Conservation (phyloP, 2,888 invertebrate species). For the Pachycephus smyrnensis region DNA sequence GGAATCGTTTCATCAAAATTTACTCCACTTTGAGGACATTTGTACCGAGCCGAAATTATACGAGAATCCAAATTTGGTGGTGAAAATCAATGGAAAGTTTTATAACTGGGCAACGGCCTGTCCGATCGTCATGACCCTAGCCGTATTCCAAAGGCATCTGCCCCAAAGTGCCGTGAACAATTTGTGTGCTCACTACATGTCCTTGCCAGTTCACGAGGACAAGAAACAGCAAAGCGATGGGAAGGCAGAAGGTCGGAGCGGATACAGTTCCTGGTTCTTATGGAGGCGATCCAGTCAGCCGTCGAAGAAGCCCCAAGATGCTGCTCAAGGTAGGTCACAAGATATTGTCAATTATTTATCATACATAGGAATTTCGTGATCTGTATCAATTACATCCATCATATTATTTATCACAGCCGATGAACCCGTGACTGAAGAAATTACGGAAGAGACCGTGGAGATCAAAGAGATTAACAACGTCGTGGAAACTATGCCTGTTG, state of each 20-base stretch:
- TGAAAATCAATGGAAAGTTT: slow-evolving; percentile 88
- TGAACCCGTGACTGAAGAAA: slow-evolving; percentile 32
- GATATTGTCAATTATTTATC: not conserved
- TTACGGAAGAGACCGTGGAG: slow-evolving; percentile 39
- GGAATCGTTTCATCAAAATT: slow-evolving; percentile 74
- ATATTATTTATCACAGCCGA: slow-evolving; percentile 35
- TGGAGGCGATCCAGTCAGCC: slow-evolving; percentile 67
- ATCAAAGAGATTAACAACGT: slow-evolving; percentile 30
- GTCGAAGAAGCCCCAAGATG: slow-evolving; percentile 47
- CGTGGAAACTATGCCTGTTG: slow-evolving; percentile 28
- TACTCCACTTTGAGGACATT: slow-evolving; percentile 70
- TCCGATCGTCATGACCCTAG: slow-evolving; percentile 88
- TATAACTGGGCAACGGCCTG: slow-evolving; percentile 93
- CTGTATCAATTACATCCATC: not conserved
- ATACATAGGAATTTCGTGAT: not conserved
- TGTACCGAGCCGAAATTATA: slow-evolving; percentile 81
- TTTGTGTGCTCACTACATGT: slow-evolving; percentile 53
- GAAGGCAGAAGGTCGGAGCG: slow-evolving; percentile 47
- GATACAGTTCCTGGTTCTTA: slow-evolving; percentile 71
- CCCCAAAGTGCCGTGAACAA: slow-evolving; percentile 70
- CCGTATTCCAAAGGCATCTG: slow-evolving; percentile 87
- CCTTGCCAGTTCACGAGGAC: slow-evolving; percentile 52
- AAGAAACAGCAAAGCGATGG: slow-evolving; percentile 48
- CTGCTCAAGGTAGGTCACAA: not conserved
- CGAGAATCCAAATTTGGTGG: slow-evolving; percentile 84